Evolutionary conservation across 2,113 vertebrate species (phyloP).

Genomic region (Danio rerio): GRCz12tu NC_133199.1:29466001-29466500

Average conservation of each 20-base stretch:
- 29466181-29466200: conserved; percentile 28
- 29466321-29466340: no score
- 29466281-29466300: no score
- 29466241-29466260: background rate
- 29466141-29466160: conserved; percentile 61
- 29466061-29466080: conserved; percentile 90
- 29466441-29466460: no score
- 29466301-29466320: no score
- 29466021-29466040: conserved; percentile 68
- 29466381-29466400: no score
- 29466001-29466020: conserved; percentile 19
- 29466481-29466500: no score
- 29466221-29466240: conserved; percentile 4
- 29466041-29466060: conserved; percentile 90
- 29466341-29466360: no score
- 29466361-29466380: no score
- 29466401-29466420: no score
- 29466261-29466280: background rate
- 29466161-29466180: conserved; percentile 19
- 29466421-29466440: background rate
- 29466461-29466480: no score
- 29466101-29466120: conserved; percentile 96
- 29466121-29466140: conserved; percentile 83
- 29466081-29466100: conserved; percentile 91
- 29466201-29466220: background rate